phyloP scores from a whole-genome alignment of 2,888 invertebrate species.

The Polydrusus cervinus region DNA sequence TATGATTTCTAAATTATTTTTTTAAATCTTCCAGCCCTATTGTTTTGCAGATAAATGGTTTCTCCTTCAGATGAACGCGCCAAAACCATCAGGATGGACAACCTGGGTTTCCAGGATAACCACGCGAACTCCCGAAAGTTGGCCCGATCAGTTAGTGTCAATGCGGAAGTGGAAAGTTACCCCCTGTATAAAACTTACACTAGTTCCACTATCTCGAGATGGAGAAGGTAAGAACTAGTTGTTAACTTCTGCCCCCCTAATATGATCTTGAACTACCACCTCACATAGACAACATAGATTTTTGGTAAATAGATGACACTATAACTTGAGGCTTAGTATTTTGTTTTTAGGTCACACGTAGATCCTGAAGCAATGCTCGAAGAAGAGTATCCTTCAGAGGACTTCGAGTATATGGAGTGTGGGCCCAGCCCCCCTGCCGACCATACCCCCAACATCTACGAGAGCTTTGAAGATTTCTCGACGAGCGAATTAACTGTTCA shows the following conservation, averaged over 20 bases:
- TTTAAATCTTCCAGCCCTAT: no score
- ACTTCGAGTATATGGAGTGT: constrained; percentile 80
- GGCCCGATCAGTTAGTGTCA: constrained; percentile 71
- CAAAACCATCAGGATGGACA: constrained; percentile 67
- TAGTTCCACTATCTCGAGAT: constrained; percentile 60
- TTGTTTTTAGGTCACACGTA: constrained; percentile 49
- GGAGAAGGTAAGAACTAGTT: constrained; percentile 59
- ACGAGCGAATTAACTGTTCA: constrained; percentile 82
- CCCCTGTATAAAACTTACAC: constrained; percentile 67
- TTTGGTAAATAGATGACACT: background rate
- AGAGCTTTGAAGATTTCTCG: constrained; percentile 81
- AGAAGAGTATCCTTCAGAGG: constrained; percentile 80
- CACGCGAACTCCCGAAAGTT: constrained; percentile 64
- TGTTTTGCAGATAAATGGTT: constrained; percentile 66
- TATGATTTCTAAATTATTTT: no score
- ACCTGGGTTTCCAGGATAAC: constrained; percentile 68
- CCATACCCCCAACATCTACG: constrained; percentile 87
- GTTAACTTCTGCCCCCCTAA: background rate
- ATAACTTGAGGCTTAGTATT: background rate
- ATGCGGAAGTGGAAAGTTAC: constrained; percentile 68
- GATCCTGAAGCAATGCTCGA: constrained; percentile 74
- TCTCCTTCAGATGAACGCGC: constrained; percentile 63
- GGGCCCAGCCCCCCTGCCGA: constrained; percentile 87
- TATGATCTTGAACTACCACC: no score
- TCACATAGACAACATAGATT: no score